Conservation (phyloP, 1,140 invertebrate species). For the Ctenoplectra terminalis region DNA sequence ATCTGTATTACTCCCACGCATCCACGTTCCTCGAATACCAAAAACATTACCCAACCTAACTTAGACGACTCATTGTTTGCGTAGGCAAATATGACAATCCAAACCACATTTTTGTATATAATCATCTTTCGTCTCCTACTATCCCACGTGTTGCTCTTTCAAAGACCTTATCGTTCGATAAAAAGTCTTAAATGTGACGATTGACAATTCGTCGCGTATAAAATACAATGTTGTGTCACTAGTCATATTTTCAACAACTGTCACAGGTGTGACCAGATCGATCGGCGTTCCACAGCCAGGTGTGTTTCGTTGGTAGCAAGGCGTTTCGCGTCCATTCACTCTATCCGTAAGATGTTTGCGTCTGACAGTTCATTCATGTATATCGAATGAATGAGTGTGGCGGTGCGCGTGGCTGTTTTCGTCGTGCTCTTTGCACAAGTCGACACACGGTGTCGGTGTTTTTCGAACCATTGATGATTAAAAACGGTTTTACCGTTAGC, state of each 20-base stretch:
- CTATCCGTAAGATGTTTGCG: conserved; percentile 7
- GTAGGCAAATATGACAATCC: not conserved
- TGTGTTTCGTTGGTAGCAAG: not conserved
- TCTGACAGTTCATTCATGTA: conserved; percentile 20
- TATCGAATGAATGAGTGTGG: conserved; percentile 12
- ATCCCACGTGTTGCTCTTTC: not conserved
- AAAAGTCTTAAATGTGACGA: too few species aligned
- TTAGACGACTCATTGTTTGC: too few species aligned
- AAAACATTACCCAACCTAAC: too few species aligned
- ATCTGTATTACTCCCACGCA: not conserved
- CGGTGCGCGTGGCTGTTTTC: conserved; percentile 5
- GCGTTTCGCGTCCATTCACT: conserved; percentile 31
- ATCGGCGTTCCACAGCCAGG: conserved; percentile 22
- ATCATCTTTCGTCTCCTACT: not conserved
- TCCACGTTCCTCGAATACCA: not conserved
- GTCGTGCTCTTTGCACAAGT: conserved; percentile 8
- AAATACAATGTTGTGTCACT: too few species aligned
- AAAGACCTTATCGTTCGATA: not conserved
- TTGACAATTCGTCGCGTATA: too few species aligned
- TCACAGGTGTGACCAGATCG: not conserved
- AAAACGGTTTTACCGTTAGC: too few species aligned
- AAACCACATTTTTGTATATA: not conserved
- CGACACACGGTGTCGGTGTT: too few species aligned
- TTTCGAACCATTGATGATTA: too few species aligned
- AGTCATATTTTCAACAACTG: not conserved